Evolutionary conservation across 2,797 vertebrate species (phyloP).

Genomic region (Telmatherina bonti): DNA sequence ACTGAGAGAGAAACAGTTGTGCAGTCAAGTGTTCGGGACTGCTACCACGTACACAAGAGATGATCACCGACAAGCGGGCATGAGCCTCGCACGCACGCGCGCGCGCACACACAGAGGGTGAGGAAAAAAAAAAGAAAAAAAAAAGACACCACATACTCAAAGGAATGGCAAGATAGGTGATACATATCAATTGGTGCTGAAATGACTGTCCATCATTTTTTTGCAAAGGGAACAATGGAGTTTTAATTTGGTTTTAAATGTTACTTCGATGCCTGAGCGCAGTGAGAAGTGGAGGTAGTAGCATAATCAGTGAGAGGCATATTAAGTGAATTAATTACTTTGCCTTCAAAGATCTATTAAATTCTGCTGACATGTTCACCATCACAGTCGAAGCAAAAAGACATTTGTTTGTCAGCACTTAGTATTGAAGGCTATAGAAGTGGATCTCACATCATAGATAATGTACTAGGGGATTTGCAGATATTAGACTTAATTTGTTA

Average conservation of each 20-base stretch:
- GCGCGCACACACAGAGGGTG: not conserved
- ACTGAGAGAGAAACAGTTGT: constrained; percentile 81
- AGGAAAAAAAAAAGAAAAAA: not conserved
- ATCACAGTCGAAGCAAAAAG: constrained; percentile 13
- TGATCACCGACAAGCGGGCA: constrained; percentile 63
- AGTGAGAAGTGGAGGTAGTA: constrained; percentile 36
- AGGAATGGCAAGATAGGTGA: constrained; percentile 39
- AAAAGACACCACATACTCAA: constrained; percentile 31
- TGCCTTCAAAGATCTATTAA: constrained; percentile 32
- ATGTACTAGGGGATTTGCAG: not conserved
- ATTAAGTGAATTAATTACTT: constrained; percentile 52
- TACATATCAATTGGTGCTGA: constrained; percentile 43
- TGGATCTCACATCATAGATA: not conserved
- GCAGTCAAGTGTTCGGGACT: constrained; percentile 78
- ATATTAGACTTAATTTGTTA: not conserved
- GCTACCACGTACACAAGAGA: constrained; percentile 64
- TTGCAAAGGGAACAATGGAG: constrained; percentile 35
- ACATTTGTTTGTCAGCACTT: constrained; percentile 8
- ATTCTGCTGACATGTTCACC: constrained; percentile 37
- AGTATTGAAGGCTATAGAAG: constrained; percentile 13
- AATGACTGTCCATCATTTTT: constrained; percentile 59
- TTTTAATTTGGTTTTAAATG: constrained; percentile 55
- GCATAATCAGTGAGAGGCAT: constrained; percentile 41
- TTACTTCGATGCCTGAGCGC: constrained; percentile 42
- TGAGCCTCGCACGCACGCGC: constrained; percentile 34